phyloP scores from a whole-genome alignment of 2,888 invertebrate genomes.

The Cynaeus angustus region DNA sequence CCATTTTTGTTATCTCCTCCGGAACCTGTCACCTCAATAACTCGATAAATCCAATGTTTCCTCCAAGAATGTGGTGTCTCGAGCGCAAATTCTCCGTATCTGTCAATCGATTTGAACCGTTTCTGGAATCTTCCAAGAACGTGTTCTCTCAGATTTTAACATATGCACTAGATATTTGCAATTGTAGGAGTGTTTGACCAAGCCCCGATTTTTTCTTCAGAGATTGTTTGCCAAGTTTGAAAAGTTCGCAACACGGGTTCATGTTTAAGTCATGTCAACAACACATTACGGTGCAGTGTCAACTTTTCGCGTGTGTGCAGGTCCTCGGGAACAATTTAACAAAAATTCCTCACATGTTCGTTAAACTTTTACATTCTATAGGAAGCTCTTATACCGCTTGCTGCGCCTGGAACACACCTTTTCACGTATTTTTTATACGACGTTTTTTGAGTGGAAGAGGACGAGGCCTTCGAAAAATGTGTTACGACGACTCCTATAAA shows the following conservation, averaged over 20 bases:
- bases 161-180: not conserved
- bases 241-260: constrained; percentile 56
- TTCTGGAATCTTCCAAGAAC: not conserved
- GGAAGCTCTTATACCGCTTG: constrained; percentile 13
- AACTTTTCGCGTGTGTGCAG: constrained; percentile 36
- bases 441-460: constrained; percentile 28
- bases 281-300: constrained; percentile 45
- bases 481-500: constrained; percentile 4
- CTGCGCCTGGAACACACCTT: constrained; percentile 20
- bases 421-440: constrained; percentile 33
- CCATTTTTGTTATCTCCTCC: not conserved
- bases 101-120: not conserved
- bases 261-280: constrained; percentile 44
- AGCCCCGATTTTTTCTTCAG: not conserved
- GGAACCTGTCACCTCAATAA: not conserved
- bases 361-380: constrained; percentile 28
- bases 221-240: constrained; percentile 11
- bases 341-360: constrained; percentile 38
- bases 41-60: not conserved
- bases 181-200: not conserved
- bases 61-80: constrained; percentile 4
- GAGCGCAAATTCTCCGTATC: not conserved
- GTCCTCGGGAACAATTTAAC: constrained; percentile 41
- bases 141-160: not conserved
- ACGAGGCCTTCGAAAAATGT: constrained; percentile 33